Evolutionary conservation across 2,797 vertebrate species (phyloP).

Genomic region (Chanos chanos): DNA sequence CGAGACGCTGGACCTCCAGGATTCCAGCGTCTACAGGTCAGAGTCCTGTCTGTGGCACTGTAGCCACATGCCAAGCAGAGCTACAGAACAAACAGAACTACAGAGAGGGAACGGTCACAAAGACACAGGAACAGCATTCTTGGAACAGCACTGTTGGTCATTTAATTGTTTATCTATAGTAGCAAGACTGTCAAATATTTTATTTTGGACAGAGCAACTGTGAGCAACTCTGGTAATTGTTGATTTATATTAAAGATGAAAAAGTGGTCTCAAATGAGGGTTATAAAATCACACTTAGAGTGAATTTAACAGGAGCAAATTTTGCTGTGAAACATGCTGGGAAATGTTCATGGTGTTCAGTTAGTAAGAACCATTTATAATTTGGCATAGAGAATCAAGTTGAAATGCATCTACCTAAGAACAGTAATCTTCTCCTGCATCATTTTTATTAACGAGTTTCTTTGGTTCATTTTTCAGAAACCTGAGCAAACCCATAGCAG

Average conservation of each 20-base stretch:
- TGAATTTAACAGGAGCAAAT: too few relatives aligned
- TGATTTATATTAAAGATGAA: too few relatives aligned
- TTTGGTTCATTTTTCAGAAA: constrained; percentile 71
- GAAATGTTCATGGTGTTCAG: too few relatives aligned
- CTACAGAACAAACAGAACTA: neutral
- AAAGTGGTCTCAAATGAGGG: too few relatives aligned
- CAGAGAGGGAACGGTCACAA: too few relatives aligned
- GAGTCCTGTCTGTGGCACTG: neutral
- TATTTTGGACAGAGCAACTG: neutral
- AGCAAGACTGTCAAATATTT: neutral
- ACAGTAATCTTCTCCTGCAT: neutral
- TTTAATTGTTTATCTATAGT: neutral
- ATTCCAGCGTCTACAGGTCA: constrained; percentile 84
- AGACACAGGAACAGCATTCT: too few relatives aligned
- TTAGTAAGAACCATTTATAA: too few relatives aligned
- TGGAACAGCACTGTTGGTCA: too few relatives aligned
- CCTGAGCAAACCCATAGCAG: constrained; percentile 92
- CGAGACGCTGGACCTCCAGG: constrained; percentile 88
- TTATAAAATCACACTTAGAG: too few relatives aligned
- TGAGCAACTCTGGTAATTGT: neutral
- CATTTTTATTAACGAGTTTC: neutral
- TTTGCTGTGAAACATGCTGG: too few relatives aligned
- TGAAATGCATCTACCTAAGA: neutral
- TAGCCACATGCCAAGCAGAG: neutral
- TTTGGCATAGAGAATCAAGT: too few relatives aligned